These are phyloP conservation scores for Branchinecta lindahli DNA, from an alignment of 1,140 invertebrate genomes.

Conservation along the genomic window DNA sequence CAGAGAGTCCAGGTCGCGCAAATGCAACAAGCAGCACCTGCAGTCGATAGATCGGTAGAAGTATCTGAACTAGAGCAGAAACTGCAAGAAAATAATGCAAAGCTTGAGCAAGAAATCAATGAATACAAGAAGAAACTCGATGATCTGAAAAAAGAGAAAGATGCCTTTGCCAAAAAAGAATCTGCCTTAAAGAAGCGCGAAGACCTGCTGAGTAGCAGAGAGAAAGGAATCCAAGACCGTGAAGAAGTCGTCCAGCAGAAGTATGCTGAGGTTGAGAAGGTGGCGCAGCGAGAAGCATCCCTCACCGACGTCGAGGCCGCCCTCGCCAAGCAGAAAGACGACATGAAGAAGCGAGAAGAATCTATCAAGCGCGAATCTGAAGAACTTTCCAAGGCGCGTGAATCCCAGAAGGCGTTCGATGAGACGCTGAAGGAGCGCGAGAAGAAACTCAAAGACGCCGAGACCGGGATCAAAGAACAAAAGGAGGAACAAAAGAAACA, in stretches of 20 bases:
- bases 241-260: not conserved
- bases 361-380: not conserved
- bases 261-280: not conserved
- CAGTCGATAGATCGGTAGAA: not conserved
- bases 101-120: not conserved
- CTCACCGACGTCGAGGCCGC: not conserved
- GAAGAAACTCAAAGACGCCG: not conserved
- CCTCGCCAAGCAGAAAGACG: not conserved
- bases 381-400: not conserved
- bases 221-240: not conserved
- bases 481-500: slow-evolving; percentile 4
- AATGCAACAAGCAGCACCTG: not conserved
- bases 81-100: not conserved
- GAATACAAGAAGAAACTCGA: not conserved
- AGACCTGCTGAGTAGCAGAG: not conserved
- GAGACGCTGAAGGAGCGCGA: not conserved
- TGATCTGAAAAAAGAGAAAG: not conserved
- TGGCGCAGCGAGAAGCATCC: not conserved
- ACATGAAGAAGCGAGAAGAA: slow-evolving; percentile 3
- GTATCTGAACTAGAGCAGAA: not conserved
- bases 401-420: not conserved
- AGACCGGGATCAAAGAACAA: not conserved
- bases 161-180: not conserved
- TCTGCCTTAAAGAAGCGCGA: not conserved
- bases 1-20: not conserved